Evolutionary conservation across 37 sponge, comb jelly and placozoan genomes (phyloP), one percentile per base, ranked within the genome.

Genomic region (Beroe ovata): DNA sequence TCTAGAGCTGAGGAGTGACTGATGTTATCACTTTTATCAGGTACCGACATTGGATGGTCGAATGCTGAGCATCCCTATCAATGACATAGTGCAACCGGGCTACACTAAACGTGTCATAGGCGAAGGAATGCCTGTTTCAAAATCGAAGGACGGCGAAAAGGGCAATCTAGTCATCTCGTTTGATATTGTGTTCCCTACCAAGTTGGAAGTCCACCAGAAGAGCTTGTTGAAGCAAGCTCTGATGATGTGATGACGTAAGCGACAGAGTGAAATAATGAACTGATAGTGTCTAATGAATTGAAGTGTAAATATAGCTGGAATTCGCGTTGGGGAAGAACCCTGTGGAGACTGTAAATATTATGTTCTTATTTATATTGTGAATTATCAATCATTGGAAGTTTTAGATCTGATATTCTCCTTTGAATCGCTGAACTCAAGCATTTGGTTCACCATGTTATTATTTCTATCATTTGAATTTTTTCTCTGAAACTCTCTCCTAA

Each of bases 141-240:
- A 77, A 40, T 77, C 84, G 21, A 89, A 92, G 14, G 92, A 91
- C 29, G 92, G 92, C 8, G 90, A 54, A 39, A 29, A 71, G 58
- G 98, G 98, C 19, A 92, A 97, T 81, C 93, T 97, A 1, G 64
- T 97, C 3, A 88, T 97, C 4, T 62, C 89, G 58, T 97, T 97
- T 64, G 92, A 88, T 16, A 89, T 97, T 35, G 36, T 62, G 21
- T 97, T 97, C 71, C 98, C 98, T 29, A 81, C 41, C 0, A 89
- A 64, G 22, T 90, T 97, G 6, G 92, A 89, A 26, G 93, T 91
- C 30, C 88, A 92, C 1, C 94, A 97, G 90, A 95, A 97, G 60
- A 22, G 64, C 6, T 88, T 92, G 21, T 90, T 94, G 59, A 92
- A 66, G 90, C 95, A 96, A 60, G 94, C 93, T 29, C 92, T 96